Evolutionary conservation across 1,140 invertebrate species (phyloP).

Genomic region (Cephus cinctus): DNA sequence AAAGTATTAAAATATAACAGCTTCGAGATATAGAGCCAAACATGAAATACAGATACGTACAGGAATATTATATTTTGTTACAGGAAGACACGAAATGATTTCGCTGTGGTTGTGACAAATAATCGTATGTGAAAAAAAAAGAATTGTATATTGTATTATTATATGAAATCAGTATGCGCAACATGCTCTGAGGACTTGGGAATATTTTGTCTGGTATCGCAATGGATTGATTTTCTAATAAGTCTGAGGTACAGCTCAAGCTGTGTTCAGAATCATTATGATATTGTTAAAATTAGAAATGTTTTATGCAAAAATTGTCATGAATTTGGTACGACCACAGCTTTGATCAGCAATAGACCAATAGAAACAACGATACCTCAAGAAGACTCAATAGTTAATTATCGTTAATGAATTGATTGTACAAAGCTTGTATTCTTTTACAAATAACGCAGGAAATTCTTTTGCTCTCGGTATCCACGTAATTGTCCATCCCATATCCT

Average conservation of each 20-base stretch:
- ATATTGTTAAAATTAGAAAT: too few relatives aligned
- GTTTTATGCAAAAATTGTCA: too few relatives aligned
- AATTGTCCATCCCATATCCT: too few relatives aligned
- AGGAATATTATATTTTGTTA: constrained; percentile 59
- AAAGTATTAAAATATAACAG: constrained; percentile 16
- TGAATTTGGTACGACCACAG: constrained; percentile 38
- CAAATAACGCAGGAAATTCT: constrained; percentile 33
- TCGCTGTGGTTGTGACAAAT: constrained; percentile 33
- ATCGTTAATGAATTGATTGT: constrained; percentile 51
- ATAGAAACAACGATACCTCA: constrained; percentile 59
- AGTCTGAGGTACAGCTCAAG: too few relatives aligned
- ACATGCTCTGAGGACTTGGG: too few relatives aligned
- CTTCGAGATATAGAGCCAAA: constrained; percentile 30
- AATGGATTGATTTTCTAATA: too few relatives aligned
- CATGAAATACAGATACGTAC: constrained; percentile 45
- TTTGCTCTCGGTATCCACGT: too few relatives aligned
- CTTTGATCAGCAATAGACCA: constrained; percentile 52
- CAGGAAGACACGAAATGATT: constrained; percentile 45
- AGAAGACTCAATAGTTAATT: constrained; percentile 57
- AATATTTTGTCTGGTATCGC: too few relatives aligned
- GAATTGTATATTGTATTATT: too few relatives aligned
- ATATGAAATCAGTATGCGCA: too few relatives aligned
- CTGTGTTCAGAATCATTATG: too few relatives aligned
- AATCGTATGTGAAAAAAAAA: too few relatives aligned
- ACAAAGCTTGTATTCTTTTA: constrained; percentile 58